Evolutionary conservation across 2,113 vertebrate genomes (phyloP).

Genomic region (Parus major): DNA sequence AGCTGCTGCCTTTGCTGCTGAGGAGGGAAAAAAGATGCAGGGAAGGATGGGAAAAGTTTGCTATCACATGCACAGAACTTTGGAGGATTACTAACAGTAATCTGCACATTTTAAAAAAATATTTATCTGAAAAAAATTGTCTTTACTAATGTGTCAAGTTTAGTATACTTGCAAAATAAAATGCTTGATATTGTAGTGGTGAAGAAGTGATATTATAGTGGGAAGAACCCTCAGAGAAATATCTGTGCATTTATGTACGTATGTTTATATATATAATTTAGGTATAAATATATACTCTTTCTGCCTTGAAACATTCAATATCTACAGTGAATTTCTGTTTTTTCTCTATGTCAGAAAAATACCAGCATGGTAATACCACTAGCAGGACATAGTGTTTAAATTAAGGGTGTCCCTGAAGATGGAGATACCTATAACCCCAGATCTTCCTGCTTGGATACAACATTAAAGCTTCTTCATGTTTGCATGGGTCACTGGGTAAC

Average conservation of each 20-base stretch:
- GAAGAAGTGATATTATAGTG: not conserved
- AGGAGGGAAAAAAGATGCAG: rapidly evolving
- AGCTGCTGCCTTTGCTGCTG: not conserved
- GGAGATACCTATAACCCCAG: not conserved
- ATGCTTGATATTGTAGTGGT: not conserved
- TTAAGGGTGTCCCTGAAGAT: not conserved
- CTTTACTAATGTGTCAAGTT: not conserved
- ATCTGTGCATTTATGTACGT: not conserved
- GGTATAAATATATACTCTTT: not conserved
- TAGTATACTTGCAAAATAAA: not conserved
- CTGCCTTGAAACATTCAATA: not conserved
- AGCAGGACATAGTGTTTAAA: not conserved
- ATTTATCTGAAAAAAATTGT: not conserved
- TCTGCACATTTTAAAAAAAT: not conserved
- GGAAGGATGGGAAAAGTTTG: not conserved
- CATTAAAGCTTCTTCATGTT: not conserved
- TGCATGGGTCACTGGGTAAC: not conserved
- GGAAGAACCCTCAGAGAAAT: not conserved
- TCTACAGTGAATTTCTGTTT: not conserved
- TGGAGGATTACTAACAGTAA: not conserved
- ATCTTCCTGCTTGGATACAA: not conserved
- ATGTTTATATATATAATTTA: not conserved
- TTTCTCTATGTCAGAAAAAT: not conserved
- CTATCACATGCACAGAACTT: not conserved
- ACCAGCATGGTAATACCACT: not conserved